Evolutionary conservation across 2,797 vertebrate genomes (phyloP), one percentile per base, ranked within the genome.

Genomic region (Dicrostonyx torquatus): DNA sequence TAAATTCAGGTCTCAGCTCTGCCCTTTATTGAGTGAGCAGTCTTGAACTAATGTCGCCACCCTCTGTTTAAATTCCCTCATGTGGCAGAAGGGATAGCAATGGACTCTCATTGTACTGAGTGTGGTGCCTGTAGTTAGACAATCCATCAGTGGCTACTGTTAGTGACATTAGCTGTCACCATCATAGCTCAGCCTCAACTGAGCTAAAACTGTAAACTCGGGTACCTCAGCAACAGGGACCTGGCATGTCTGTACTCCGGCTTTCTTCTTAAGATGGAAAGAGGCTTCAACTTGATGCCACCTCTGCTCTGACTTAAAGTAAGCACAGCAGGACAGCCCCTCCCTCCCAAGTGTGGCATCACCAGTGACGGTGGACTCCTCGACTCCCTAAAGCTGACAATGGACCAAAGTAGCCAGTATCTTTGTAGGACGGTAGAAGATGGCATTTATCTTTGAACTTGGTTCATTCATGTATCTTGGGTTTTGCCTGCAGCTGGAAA

Each of bases 361-460:
- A 8, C 50, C 43, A 50, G 40, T 6, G 60, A 48, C 0, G 4
- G 37, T 34, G 40, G n/a, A 45, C 55, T 76, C 66, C 58, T 48
- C 89, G 62, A 60, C 17, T 64, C 60, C 62, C 93, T 48, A n/a
- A 3, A 31, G 37, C 26, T 13, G 12, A 3, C 34, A 34, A 11
- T 20, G 15, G 68, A 34, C 88, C 53, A 10, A 48, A 72, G 91
- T 64, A 87, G 26, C n/a, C 73, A 83, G 0, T 29, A 45, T 60
- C 83, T 93, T 75, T 58, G 64, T 50, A 76, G 37, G 75, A 89
- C 89, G 72, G 58, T 60, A 58, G 31, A 86, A 93, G 91, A 76
- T 55, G 60, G 10, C 55, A 68, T 13, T n/a, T 87, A 77, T 45
- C 50, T 95, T 86, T 91, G 40, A 87, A 31, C 83, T 48, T 87